Conservation (phyloP, 2,888 invertebrate genomes). For the Mesochorus sp. region DNA sequence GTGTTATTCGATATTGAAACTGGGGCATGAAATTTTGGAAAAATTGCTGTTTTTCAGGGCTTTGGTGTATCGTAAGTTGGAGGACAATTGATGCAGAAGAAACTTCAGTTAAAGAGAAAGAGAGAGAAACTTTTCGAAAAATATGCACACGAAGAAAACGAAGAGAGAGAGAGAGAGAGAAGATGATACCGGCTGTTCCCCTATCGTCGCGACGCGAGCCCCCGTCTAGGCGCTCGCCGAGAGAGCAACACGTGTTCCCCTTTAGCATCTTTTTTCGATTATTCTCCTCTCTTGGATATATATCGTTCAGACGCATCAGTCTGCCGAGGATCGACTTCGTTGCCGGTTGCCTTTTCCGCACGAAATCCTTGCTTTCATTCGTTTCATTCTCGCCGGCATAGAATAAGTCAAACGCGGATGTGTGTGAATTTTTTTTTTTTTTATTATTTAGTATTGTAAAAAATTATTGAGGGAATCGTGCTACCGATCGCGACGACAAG, state of each 20-base stretch:
- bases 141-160: background rate
- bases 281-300: conserved; percentile 30
- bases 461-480: background rate
- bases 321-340: conserved; percentile 49
- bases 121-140: background rate
- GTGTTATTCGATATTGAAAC: background rate
- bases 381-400: background rate
- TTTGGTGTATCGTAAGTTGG: background rate
- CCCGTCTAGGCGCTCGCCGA: conserved; percentile 42
- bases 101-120: background rate
- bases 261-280: conserved; percentile 54
- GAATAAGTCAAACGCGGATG: background rate
- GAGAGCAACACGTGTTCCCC: conserved; percentile 59
- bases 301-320: conserved; percentile 38
- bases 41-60: background rate
- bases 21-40: background rate
- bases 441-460: background rate
- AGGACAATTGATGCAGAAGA: background rate
- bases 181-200: conserved; percentile 50
- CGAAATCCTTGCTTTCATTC: background rate
- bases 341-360: conserved; percentile 34
- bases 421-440: background rate
- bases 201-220: conserved; percentile 53
- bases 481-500: conserved; percentile 35
- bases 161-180: conserved; percentile 18